Conservation (phyloP, 2,888 invertebrate species). For the Drosophila cracens region DNA sequence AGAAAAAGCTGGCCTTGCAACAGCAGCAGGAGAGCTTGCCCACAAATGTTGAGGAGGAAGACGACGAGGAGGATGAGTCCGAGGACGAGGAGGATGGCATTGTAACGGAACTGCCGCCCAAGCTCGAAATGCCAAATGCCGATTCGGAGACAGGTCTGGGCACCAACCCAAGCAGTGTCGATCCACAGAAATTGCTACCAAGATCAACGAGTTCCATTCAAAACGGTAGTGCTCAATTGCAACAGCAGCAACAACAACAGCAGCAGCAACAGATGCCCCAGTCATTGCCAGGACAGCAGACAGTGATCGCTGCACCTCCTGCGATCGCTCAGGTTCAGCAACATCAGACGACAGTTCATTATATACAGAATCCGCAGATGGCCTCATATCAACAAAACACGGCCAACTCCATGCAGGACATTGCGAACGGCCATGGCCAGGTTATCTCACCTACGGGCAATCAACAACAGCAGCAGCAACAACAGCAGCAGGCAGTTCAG, state of each 20-base stretch:
- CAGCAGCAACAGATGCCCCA: constrained; percentile 54
- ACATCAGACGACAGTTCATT: constrained; percentile 71
- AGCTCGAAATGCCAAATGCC: constrained; percentile 65
- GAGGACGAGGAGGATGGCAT: constrained; percentile 78
- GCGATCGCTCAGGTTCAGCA: constrained; percentile 60
- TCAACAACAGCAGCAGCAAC: constrained; percentile 65
- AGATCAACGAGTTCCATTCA: constrained; percentile 76
- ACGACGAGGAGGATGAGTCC: constrained; percentile 83
- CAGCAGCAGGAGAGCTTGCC: constrained; percentile 86
- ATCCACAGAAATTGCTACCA: constrained; percentile 84
- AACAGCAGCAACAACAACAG: constrained; percentile 30
- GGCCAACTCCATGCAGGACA: constrained; percentile 57
- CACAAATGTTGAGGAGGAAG: constrained; percentile 79
- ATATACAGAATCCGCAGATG: constrained; percentile 76
- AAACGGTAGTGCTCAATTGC: constrained; percentile 60
- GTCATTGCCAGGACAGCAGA: constrained; percentile 64
- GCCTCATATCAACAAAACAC: constrained; percentile 71
- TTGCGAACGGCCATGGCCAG: constrained; percentile 64
- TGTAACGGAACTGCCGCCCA: constrained; percentile 69
- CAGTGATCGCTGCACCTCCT: constrained; percentile 64
- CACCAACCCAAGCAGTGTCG: constrained; percentile 84
- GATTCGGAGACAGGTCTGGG: constrained; percentile 83
- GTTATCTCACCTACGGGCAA: constrained; percentile 69
- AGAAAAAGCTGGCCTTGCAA: constrained; percentile 86
- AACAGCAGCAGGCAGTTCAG: constrained; percentile 44